Base-by-base conservation (phyloP, 2,113 vertebrate species). In the Rhineura floridana region DNA sequence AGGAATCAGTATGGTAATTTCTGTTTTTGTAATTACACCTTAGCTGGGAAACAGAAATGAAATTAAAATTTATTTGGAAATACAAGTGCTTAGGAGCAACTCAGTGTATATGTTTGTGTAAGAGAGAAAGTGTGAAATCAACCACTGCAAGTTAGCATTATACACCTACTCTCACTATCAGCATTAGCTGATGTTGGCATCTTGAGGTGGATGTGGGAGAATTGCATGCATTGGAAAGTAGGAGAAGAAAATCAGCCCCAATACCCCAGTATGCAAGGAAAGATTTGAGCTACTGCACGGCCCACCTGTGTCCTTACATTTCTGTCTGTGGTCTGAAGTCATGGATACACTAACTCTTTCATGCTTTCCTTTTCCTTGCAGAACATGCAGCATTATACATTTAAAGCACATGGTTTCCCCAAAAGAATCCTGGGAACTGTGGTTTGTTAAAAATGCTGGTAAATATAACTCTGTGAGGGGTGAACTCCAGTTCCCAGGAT, bases 21-120 rank as follows among this genome's bases (percentile, higher is more conserved):
- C 55, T 83, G 25, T 50, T 87, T 83, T 84, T 19, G 55, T 81
- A 84, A 89, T 83, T 42, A 83, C 12, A 84, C 12, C 23, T 87
- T 44, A 85, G 77, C 88, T 90, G 36, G 36, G 67, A 88, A 90
- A 82, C 3, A 77, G 79, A 83, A 63, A 17, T 36, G 25, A 65
- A 73, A 76, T n/a, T 30, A 50, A 76, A 89, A 82, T 88, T 75
- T 9, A 7, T 78, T 77, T 25, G 39, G 87, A 50, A 85, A 50
- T 86, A 19, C 50, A 73, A 63, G 86, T 63, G 76, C 63, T 75
- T 46, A 87, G 39, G n/a, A 76, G 30, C 44, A 76, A 65, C 9
- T 21, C 33, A 28, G 5, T 48, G 5, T 19, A 48, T 75, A 3
- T 50, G 44, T 65, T 62, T 48, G 21, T 33, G 23, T 48, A 28